Evolutionary conservation across 2,113 vertebrate species (phyloP).

Genomic region (Zapus hudsonius): DNA sequence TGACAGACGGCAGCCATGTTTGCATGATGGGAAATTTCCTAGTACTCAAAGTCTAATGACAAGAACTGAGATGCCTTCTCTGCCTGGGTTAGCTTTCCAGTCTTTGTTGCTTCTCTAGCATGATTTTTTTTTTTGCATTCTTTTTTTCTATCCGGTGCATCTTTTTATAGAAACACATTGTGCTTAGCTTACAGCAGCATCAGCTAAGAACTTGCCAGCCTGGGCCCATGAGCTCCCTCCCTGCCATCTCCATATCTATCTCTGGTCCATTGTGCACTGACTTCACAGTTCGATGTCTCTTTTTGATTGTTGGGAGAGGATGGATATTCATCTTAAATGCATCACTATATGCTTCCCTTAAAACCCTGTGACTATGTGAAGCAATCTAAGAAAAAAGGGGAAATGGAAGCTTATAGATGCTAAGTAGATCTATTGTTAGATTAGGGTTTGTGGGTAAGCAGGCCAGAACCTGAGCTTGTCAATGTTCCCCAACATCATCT

Average conservation of each 20-base stretch:
- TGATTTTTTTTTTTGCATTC: neutral
- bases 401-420: neutral
- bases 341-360: neutral
- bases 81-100: neutral
- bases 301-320: neutral
- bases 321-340: neutral
- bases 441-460: neutral
- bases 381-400: neutral
- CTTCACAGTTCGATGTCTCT: neutral
- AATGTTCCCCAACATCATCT: neutral
- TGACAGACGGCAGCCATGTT: neutral
- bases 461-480: neutral
- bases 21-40: neutral
- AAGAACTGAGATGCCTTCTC: neutral
- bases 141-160: neutral
- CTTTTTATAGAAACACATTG: neutral
- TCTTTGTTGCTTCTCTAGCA: neutral
- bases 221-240: neutral
- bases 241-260: neutral
- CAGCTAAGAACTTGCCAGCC: neutral
- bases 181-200: neutral
- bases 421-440: neutral
- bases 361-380: rapidly evolving
- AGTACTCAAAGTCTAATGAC: neutral
- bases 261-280: neutral